Percentiles rank a stretch among this genome's conserved stretches.
These are phyloP conservation scores for Emydura subglobosa DNA, from an alignment of 2,113 vertebrate species.

Conservation along the genomic window DNA sequence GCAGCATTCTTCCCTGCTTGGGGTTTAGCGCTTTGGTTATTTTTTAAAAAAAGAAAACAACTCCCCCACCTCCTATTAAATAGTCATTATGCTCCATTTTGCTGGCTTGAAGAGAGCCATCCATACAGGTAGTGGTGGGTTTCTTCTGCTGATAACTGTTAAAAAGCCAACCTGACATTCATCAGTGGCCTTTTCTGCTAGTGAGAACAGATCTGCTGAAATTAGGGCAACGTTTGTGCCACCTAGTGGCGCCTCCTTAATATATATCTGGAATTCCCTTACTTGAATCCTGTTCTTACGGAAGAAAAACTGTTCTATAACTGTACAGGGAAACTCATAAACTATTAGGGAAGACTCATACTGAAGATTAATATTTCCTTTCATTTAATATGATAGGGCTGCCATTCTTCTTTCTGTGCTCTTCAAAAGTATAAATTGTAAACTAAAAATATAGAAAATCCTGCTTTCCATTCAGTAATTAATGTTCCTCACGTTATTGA, in stretches of 20 bases:
- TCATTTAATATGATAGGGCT: background rate
- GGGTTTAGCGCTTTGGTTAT: background rate
- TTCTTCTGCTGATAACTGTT: background rate
- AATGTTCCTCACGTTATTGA: background rate
- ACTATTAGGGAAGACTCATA: background rate
- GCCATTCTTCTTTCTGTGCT: background rate
- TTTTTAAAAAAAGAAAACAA: background rate
- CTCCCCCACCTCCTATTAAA: background rate
- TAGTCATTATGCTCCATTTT: background rate
- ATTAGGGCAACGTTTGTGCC: conserved; percentile 66
- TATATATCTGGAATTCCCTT: background rate
- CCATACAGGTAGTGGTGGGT: rapidly evolving
- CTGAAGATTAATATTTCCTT: background rate
- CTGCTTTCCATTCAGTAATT: background rate
- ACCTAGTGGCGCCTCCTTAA: conserved; percentile 61
- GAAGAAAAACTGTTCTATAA: background rate
- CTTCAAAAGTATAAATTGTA: background rate
- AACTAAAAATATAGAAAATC: background rate
- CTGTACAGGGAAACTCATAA: background rate
- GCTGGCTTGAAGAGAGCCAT: background rate
- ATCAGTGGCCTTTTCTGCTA: background rate
- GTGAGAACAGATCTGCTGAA: background rate
- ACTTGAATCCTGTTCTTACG: background rate
- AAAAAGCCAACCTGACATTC: background rate
- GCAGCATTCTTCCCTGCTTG: background rate